Percentiles rank a stretch among this genome's conserved stretches.
Evolutionary conservation across 2,888 invertebrate species (phyloP).

Genomic region (Opisthograptis luteolata): DNA sequence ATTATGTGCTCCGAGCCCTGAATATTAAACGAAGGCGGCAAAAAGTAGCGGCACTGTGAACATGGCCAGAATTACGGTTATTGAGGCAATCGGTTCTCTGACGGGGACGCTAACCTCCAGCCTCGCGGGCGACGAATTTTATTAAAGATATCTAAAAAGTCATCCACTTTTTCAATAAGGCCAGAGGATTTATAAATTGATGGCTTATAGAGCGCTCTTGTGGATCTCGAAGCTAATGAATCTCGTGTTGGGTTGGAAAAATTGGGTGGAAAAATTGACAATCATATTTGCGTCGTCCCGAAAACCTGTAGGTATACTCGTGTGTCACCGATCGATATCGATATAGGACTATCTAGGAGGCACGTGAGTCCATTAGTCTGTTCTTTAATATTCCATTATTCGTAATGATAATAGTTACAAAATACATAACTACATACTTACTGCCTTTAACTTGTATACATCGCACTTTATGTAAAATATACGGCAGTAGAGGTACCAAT

Average conservation of each 20-base stretch:
- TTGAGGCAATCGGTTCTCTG: constrained; percentile 62
- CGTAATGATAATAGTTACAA: too few relatives aligned
- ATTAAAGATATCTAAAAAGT: constrained; percentile 52
- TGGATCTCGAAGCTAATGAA: constrained; percentile 30
- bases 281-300: constrained; percentile 25
- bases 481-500: not conserved
- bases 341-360: too few relatives aligned
- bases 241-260: too few relatives aligned
- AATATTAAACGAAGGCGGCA: constrained; percentile 68
- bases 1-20: constrained; percentile 71
- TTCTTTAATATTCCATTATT: too few relatives aligned
- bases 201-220: constrained; percentile 40
- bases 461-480: not conserved
- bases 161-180: constrained; percentile 56
- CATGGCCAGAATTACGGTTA: constrained; percentile 69
- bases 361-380: too few relatives aligned
- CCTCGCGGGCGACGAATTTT: constrained; percentile 46
- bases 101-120: constrained; percentile 47
- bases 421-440: not conserved
- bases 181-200: constrained; percentile 46
- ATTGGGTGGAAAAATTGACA: constrained; percentile 27
- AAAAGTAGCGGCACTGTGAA: constrained; percentile 61
- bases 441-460: not conserved
- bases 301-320: not conserved
- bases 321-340: too few relatives aligned